phyloP scores from a whole-genome alignment of 2,797 vertebrate genomes.

The Paedocypris micromegethes region DNA sequence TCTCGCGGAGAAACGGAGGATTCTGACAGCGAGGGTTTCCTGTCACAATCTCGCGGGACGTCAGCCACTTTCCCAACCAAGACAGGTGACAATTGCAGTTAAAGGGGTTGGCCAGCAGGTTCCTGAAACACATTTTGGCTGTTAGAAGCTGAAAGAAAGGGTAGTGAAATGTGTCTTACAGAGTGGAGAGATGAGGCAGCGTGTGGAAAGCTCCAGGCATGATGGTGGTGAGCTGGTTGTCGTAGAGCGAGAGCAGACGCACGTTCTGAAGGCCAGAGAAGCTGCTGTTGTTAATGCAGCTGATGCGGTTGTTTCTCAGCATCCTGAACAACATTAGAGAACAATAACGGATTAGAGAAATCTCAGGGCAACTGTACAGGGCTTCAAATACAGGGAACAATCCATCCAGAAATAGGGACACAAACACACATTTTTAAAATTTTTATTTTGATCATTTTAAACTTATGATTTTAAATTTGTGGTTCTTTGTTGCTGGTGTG shows the following conservation, averaged over 20 bases:
- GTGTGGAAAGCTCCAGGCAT: conserved; percentile 92
- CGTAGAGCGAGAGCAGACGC: conserved; percentile 91
- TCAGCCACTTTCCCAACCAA: conserved; percentile 95
- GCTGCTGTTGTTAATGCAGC: conserved; percentile 95
- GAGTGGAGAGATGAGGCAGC: conserved; percentile 90
- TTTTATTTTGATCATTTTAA: too few species aligned
- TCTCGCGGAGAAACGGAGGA: conserved; percentile 92
- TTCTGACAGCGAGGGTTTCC: conserved; percentile 96
- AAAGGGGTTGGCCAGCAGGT: conserved; percentile 93
- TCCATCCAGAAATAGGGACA: too few species aligned
- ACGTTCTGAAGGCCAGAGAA: conserved; percentile 91
- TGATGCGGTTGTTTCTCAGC: conserved; percentile 95
- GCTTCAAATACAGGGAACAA: too few species aligned
- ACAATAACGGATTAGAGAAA: background rate
- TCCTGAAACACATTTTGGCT: conserved; percentile 64
- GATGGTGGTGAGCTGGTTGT: conserved; percentile 96
- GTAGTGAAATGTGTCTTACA: conserved; percentile 67
- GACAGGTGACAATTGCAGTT: conserved; percentile 95
- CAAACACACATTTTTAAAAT: too few species aligned
- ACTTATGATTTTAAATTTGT: too few species aligned
- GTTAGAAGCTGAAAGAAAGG: background rate
- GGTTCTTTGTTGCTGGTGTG: too few species aligned
- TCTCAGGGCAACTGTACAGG: background rate
- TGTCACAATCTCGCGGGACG: conserved; percentile 90
- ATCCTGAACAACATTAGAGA: conserved; percentile 67